A percentile compares a stretch with the other conserved stretches of the same genome.
Conservation (phyloP, 2,113 vertebrate species). For the Podarcis raffonei region DNA sequence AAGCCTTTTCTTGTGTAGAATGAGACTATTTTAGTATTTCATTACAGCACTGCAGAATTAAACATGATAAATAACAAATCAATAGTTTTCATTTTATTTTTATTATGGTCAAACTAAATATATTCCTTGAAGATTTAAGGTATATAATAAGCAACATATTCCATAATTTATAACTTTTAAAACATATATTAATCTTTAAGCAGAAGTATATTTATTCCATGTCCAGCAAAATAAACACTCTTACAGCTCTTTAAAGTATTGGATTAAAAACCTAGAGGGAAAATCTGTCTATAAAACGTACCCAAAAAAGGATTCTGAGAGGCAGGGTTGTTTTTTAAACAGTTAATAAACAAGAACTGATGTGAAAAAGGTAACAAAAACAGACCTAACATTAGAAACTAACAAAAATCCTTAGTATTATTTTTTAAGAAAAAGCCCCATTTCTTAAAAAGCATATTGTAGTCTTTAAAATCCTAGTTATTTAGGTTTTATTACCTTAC, state of each 20-base stretch:
- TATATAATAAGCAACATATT: conserved; percentile 68
- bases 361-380: conserved; percentile 12
- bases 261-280: conserved; percentile 80
- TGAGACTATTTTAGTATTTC: conserved; percentile 58
- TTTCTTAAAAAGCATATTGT: conserved; percentile 62
- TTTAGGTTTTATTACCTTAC: conserved; percentile 36
- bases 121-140: conserved; percentile 65
- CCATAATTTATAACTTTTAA: conserved; percentile 71
- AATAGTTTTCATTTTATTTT: conserved; percentile 67
- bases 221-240: conserved; percentile 81
- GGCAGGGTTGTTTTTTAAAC: conserved; percentile 60
- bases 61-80: conserved; percentile 63
- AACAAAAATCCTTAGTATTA: not conserved
- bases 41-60: conserved; percentile 55
- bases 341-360: conserved; percentile 62
- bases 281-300: conserved; percentile 77
- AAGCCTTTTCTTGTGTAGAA: conserved; percentile 51
- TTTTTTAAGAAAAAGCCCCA: conserved; percentile 2
- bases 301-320: conserved; percentile 61
- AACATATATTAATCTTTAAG: conserved; percentile 78
- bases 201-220: conserved; percentile 72
- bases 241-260: conserved; percentile 67
- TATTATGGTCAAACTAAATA: conserved; percentile 69
- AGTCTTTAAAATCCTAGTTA: conserved; percentile 48
- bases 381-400: conserved; percentile 48